Evolutionary conservation across 2,888 invertebrate genomes (phyloP).

Genomic region (Cyaniris semiargus): DNA sequence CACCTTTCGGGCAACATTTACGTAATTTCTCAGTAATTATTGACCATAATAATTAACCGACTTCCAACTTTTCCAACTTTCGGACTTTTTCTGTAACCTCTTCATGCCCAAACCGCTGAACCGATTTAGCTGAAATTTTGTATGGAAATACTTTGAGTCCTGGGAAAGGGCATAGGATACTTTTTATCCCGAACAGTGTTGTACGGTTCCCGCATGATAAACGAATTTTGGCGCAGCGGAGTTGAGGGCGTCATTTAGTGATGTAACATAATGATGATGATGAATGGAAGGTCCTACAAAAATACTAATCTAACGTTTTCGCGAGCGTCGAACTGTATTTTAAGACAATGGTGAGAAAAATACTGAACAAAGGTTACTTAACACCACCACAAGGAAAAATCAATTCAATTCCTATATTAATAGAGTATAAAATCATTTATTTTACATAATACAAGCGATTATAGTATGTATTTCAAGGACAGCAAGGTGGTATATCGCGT

Average conservation of each 20-base stretch:
- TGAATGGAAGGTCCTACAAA: neutral
- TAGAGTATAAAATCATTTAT: neutral
- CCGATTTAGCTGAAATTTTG: too few relatives aligned
- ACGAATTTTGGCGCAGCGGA: too few relatives aligned
- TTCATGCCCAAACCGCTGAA: too few relatives aligned
- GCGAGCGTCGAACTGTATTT: slow-evolving; percentile 16
- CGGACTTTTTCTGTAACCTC: too few relatives aligned
- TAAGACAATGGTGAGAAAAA: slow-evolving; percentile 13
- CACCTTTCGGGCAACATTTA: neutral
- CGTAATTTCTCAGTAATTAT: too few relatives aligned
- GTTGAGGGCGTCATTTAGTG: too few relatives aligned
- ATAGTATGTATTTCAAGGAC: neutral
- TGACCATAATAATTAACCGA: too few relatives aligned
- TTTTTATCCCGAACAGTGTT: too few relatives aligned
- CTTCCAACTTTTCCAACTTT: too few relatives aligned
- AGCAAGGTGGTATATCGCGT: neutral
- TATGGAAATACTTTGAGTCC: too few relatives aligned
- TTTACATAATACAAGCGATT: neutral
- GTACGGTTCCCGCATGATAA: too few relatives aligned
- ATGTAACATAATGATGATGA: neutral
- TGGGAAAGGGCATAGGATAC: too few relatives aligned
- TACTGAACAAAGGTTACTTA: slow-evolving; percentile 4
- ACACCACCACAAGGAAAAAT: neutral
- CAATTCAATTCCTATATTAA: neutral
- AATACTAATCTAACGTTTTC: slow-evolving; percentile 16